Evolutionary conservation across 23 tunicate genomes (phyloP), one percentile per base, ranked within the genome.

Genomic region (Trididemnum nubilum): DNA sequence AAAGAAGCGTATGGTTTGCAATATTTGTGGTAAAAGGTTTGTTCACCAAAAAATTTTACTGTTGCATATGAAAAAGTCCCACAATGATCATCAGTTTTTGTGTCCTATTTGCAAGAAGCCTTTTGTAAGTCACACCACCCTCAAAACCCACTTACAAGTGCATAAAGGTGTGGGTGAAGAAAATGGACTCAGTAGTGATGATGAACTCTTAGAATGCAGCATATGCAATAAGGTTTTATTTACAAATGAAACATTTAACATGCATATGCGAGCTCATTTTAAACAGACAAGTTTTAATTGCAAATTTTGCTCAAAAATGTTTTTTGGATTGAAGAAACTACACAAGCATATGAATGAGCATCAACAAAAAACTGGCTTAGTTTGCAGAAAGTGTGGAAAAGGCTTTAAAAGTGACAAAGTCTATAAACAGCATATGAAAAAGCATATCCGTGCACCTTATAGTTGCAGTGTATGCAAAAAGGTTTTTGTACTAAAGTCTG

Each of bases 261-360:
- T 25, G 5, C 67, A 61, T 26, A 61, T 61, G 67, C 67, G n/a
- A 22, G n/a, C 26, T 22, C 67, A 61, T 61, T 22, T 61, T 4
- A 61, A 61, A 61, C 67, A 61, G 29, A 12, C 27, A 12, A 12
- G 29, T 61, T 61, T 61, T 22, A 61, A 61, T 22, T 61, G 67
- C 26, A 61, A 61, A 25, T 61, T 12, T 61, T 61, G 67, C n/a
- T 61, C 67, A 61, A 22, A 12, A 12, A 61, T 61, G 67, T 12
- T 61, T 61, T 61, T 61, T 25, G 29, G 67, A 21, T 61, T 61
- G 29, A 61, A 61, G n/a, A 61, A 61, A 4, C n/a, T 61, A 61
- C 67, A 61, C n/a, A 4, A 12, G 4, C 67, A 61, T 22, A 61
- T 61, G 67, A 61, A n/a, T 61, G 29, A 61, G 26, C 67, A 61